Base-by-base conservation (phyloP, 2,797 vertebrate species). In the Scomberomorus guttatus region DNA sequence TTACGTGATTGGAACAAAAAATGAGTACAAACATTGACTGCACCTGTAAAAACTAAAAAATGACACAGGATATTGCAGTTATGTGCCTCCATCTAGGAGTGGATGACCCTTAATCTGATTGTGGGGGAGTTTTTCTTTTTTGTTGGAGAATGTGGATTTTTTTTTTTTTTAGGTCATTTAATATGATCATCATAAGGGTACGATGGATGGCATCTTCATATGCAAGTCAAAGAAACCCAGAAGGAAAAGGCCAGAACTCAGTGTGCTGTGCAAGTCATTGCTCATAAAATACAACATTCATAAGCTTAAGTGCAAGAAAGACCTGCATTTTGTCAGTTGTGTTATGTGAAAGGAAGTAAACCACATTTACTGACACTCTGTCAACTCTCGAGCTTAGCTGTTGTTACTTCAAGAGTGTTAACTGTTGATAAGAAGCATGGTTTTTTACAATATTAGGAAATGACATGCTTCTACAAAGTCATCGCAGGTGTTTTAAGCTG, bases 401-500 rank as follows among this genome's bases (percentile, higher is more conserved):
- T 60, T 52, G 51, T n/a, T 72, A 14, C 56, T 50, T 39, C 20
- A 60, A 32, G 18, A 11, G 11, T 25, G 42, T 15, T 42, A 46
- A 46, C 4, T 9, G 3, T 37, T 24, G 15, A 5, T 34, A 4
- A 22, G 22, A 46, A 66, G 6, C 42, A 25, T 4, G 9, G 2
- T 42, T 74, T 60, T n/a, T n/a, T n/a, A n/a, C n/a, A n/a, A n/a
- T n/a, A n/a, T n/a, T n/a, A n/a, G n/a, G n/a, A n/a, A n/a, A n/a
- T n/a, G n/a, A n/a, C n/a, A n/a, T n/a, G 5, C 55, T 61, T 60
- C 27, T 25, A 39, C 25, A 61, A 65, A 50, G 15, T 76, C 25
- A 51, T 54, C 37, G 22, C 50, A 34, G 11, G 54, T 50, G 42
- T 64, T n/a, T 64, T 22, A 37, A 62, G 17, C 39, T 65, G 34